Base-by-base conservation (phyloP, 2,888 invertebrate species). In the Pristionchus arcanus region DNA sequence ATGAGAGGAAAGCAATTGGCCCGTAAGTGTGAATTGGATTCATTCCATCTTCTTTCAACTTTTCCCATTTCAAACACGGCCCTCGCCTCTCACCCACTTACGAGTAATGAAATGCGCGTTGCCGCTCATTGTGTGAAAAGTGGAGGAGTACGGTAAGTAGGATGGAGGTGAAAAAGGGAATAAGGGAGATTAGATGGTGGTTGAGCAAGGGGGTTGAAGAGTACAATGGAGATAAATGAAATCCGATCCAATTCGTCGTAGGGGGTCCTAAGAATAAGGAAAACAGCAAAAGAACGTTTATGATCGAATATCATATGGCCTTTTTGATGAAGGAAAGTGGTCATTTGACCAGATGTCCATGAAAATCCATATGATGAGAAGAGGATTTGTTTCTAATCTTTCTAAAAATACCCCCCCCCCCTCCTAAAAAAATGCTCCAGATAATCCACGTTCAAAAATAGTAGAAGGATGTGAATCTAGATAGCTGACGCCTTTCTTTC, bases 1-100 rank as follows among this genome's bases (percentile, higher is more conserved):
- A 42, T 11, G 63, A 77, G 74, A 21, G 68, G 74, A 37, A 37
- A 34, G 68, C 16, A n/a, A 49, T 42, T 13, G 81, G 49, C 74
- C 74, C 37, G 81, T 53, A 81, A 81, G 81, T 81, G 81, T 81
- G 81, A 81, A 81, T 81, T 42, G 81, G 81, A 81, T 81, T 81
- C 49, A 25, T 53, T 28, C 28, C 49, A 28, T 53, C 81, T 81
- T 81, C 81, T 81, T 81, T 81, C 81, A 81, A 81, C 81, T 81
- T 81, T 42, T 77, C 49, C 81, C 81, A 81, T 81, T 81, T 81
- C 81, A 81, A 81, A 81, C 81, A 81, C 49, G 49, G 49, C 21
- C 81, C 37, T 34, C 74, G 42, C 37, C 74, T 77, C 74, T 77
- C 81, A 81, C 81, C 81, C 81, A 81, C 81, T 81, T 81, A 81